A percentile compares a stretch with the other conserved stretches of the same genome.
Evolutionary conservation across 2,888 invertebrate genomes (phyloP).

Genomic region (Papilio demoleus): DNA sequence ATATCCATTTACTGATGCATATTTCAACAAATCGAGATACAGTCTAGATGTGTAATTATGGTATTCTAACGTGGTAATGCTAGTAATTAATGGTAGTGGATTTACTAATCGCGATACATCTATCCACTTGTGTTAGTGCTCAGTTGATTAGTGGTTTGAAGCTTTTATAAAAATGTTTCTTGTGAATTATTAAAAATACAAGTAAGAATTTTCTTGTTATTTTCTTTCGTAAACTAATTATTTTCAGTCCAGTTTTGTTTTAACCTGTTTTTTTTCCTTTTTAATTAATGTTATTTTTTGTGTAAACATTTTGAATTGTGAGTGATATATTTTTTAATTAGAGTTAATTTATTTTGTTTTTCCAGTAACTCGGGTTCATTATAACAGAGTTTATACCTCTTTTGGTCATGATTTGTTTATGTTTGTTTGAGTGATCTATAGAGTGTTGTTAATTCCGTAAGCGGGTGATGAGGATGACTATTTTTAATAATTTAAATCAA

Average conservation of each 20-base stretch:
- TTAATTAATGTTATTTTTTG: not conserved
- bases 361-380: too few species aligned
- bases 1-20: conserved; percentile 1
- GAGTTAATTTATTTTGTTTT: too few species aligned
- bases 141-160: not conserved
- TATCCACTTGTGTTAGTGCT: not conserved
- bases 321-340: too few species aligned
- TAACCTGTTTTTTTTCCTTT: not conserved
- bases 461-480: too few species aligned
- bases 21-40: not conserved
- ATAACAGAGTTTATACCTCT: too few species aligned
- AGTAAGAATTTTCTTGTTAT: not conserved
- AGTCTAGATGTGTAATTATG: not conserved
- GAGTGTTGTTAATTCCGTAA: too few species aligned
- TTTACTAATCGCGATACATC: not conserved
- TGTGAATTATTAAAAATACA: not conserved
- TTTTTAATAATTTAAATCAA: too few species aligned
- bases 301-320: not conserved
- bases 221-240: not conserved
- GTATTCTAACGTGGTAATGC: not conserved
- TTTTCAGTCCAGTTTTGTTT: not conserved
- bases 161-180: not conserved
- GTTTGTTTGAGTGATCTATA: too few species aligned
- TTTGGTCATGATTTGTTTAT: too few species aligned
- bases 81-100: not conserved